These are phyloP conservation scores for Mormyrus lacerda DNA, from an alignment of 2,113 vertebrate genomes.

Conservation along the genomic window DNA sequence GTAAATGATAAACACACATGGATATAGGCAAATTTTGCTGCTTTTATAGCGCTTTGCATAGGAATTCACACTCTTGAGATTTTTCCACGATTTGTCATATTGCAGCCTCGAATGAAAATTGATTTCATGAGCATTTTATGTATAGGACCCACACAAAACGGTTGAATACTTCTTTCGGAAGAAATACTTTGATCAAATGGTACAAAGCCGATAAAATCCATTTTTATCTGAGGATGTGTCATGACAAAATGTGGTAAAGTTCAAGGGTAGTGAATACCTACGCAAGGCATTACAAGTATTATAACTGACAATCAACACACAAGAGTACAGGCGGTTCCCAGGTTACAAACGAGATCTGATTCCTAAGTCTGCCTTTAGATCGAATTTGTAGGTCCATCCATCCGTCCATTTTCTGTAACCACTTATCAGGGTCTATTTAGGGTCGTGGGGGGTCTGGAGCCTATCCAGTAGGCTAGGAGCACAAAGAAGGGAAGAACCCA, in stretches of 20 bases:
- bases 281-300: background rate
- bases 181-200: background rate
- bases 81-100: background rate
- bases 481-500: too few species aligned
- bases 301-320: background rate
- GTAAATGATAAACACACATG: background rate
- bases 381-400: too few species aligned
- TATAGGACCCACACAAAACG: background rate
- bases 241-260: background rate
- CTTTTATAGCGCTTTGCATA: background rate
- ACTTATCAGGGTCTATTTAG: too few species aligned
- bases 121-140: background rate
- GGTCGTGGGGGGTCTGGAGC: too few species aligned
- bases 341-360: background rate
- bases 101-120: background rate
- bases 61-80: background rate
- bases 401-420: too few species aligned
- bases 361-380: too few species aligned
- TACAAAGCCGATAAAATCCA: background rate
- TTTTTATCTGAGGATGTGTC: background rate
- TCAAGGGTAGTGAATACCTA: background rate
- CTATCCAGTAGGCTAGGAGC: too few species aligned
- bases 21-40: background rate
- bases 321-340: background rate
- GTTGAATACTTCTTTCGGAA: background rate